These are phyloP conservation scores for Leucophenga montana DNA, from an alignment of 2,888 invertebrate genomes.

Conservation along the genomic window DNA sequence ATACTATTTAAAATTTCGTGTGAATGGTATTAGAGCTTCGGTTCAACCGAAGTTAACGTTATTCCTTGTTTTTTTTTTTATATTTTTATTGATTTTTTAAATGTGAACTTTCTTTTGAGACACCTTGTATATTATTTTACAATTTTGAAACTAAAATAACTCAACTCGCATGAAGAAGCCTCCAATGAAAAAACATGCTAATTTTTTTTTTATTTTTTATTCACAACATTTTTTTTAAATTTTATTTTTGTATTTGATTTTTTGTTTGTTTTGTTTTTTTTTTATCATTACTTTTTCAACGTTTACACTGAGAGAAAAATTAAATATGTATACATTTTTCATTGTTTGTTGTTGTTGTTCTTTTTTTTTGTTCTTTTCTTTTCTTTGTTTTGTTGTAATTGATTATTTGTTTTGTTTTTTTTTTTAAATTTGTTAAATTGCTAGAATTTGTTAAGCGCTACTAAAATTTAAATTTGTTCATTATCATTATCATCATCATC, in stretches of 20 bases:
- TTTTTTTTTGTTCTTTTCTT: constrained; percentile 41
- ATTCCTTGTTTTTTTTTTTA: no score
- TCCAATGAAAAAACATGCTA: not conserved
- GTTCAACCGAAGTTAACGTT: no score
- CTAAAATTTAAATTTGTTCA: constrained; percentile 59
- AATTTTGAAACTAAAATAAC: no score
- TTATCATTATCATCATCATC: constrained; percentile 6
- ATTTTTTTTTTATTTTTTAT: constrained; percentile 8
- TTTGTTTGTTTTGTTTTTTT: constrained; percentile 27
- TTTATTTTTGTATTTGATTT: constrained; percentile 7
- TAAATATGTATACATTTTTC: constrained; percentile 46
- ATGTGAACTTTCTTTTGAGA: no score
- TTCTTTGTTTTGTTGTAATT: constrained; percentile 45
- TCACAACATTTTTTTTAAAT: constrained; percentile 22
- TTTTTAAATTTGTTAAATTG: constrained; percentile 63
- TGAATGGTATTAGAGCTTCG: no score
- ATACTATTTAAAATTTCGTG: no score
- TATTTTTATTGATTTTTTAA: no score
- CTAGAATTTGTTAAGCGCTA: constrained; percentile 68
- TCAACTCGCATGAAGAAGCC: not conserved
- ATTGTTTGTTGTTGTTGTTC: constrained; percentile 51
- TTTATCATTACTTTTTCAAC: constrained; percentile 56
- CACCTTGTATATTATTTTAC: no score
- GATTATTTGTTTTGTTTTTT: constrained; percentile 51
- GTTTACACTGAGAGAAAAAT: constrained; percentile 68